phyloP scores from a whole-genome alignment of 2,797 vertebrate species.

The Periparus ater region DNA sequence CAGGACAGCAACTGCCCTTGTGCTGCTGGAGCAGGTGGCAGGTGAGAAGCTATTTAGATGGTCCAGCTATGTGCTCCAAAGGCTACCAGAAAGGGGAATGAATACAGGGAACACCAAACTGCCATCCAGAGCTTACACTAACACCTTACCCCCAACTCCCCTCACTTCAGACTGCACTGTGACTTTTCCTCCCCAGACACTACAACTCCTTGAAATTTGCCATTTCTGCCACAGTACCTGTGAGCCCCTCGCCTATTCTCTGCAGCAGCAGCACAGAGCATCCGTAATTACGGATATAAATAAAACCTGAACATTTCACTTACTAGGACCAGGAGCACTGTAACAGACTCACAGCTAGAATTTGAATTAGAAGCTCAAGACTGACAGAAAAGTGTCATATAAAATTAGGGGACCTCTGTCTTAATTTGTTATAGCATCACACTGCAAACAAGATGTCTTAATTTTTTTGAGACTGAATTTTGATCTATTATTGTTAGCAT shows the following conservation, averaged over 20 bases:
- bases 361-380: neutral
- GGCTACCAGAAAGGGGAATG: neutral
- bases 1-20: neutral
- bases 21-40: neutral
- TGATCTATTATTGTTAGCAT: neutral
- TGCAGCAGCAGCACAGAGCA: neutral
- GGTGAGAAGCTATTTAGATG: neutral
- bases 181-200: neutral
- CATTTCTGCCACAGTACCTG: neutral
- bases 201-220: neutral
- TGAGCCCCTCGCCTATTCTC: neutral
- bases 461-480: neutral
- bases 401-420: neutral
- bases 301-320: neutral
- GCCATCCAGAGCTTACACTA: accelerated
- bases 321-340: neutral
- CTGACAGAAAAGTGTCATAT: neutral
- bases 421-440: neutral
- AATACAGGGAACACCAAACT: neutral
- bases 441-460: neutral
- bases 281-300: neutral
- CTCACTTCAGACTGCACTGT: neutral
- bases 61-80: neutral
- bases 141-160: accelerated
- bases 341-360: neutral